Base-by-base conservation (phyloP, 2,797 vertebrate genomes). In the Rhyacichthys aspro region DNA sequence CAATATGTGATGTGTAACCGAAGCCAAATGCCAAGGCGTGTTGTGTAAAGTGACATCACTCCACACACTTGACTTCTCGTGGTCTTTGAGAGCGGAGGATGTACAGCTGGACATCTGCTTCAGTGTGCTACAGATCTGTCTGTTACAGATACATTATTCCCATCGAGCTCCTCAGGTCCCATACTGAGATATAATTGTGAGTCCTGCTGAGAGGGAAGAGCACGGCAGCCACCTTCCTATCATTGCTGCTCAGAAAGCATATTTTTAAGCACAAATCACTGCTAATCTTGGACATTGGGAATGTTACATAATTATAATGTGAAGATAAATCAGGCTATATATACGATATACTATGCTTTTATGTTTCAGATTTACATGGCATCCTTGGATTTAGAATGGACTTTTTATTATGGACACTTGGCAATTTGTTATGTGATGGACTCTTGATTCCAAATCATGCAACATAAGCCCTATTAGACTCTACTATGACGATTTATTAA, bases 121-220 rank as follows among this genome's bases (percentile, higher is more conserved):
- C 52, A 55, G 15, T 43, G 61, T 76, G 68, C 70, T 63, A 57
- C 62, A 58, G 71, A 85, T 82, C 66, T 77, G 39, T 14, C 63
- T 67, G 78, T 78, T 52, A 70, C 72, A 45, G 72, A 70, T 75
- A 60, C 63, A 70, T 80, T 74, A 63, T 70, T 72, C 79, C 72
- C 55, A 44, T 73, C 50, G 81, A 70, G 83, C 61, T 59, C 18
- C 70, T 59, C 67, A 50, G 70, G 67, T 79, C 43, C n/a, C 77
- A 59, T 67, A 44, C 78, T 28, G 55, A 79, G 82, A 78, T 69
- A 79, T 82, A 87, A 86, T 76, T 72, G 76, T 55, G 67, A 70
- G 62, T 46, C 78, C 77, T 15, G 72, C 82, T 66, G 81, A 72
- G 85, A 75, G 57, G 75, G 70, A 79, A 67, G 67, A 70, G 65